phyloP scores from a whole-genome alignment of 1,140 invertebrate species.

The Whitmania pigra region DNA sequence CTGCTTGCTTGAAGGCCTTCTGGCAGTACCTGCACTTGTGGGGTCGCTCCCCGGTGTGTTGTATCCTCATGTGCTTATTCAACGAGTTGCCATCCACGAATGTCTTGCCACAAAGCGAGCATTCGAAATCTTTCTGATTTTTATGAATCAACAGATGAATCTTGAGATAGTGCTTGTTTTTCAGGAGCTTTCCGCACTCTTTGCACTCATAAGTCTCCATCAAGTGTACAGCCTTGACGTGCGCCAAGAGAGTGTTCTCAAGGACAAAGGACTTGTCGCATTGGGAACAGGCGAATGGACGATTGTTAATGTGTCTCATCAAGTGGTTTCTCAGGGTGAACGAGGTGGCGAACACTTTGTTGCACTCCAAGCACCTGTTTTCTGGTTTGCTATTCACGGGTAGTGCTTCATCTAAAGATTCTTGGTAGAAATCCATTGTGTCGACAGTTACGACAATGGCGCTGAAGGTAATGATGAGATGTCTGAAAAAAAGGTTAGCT shows the following conservation, averaged over 20 bases:
- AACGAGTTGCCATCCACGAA: conserved; percentile 55
- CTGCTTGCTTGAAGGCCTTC: conserved; percentile 71
- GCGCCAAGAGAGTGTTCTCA: conserved; percentile 92
- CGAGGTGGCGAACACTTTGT: not conserved
- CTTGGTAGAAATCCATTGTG: too few relatives aligned
- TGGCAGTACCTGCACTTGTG: conserved; percentile 65
- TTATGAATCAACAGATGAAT: conserved; percentile 99
- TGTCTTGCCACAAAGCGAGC: conserved; percentile 78
- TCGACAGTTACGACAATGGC: not conserved
- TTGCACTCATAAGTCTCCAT: conserved; percentile 72
- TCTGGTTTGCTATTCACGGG: not conserved
- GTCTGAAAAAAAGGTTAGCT: not conserved
- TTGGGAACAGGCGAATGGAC: not conserved
- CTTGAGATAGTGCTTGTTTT: conserved; percentile 92
- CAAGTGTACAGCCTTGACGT: conserved; percentile 85
- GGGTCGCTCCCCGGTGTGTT: conserved; percentile 52
- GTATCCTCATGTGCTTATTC: conserved; percentile 12
- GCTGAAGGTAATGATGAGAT: not conserved
- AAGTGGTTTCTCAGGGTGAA: not conserved
- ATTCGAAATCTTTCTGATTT: conserved; percentile 90
- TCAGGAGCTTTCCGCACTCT: conserved; percentile 85
- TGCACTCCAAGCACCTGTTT: not conserved
- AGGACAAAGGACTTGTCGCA: conserved; percentile 51
- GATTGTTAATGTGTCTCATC: not conserved
- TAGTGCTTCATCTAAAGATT: too few relatives aligned